phyloP scores from a whole-genome alignment of 2,113 vertebrate species.

The Herpetotheres cachinnans region DNA sequence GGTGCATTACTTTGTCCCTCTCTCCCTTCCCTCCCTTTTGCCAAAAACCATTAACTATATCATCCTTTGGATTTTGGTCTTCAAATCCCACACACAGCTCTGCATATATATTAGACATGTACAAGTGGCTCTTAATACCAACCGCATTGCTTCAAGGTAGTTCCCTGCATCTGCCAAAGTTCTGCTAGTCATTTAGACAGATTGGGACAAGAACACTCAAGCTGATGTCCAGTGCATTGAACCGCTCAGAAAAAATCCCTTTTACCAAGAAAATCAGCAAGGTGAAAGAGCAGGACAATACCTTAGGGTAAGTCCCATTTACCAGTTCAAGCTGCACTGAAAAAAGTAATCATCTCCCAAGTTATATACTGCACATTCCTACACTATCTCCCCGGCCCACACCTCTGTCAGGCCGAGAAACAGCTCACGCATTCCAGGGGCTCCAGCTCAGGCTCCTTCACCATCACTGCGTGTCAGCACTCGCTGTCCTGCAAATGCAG shows the following conservation, averaged over 20 bases:
- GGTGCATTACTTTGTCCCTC: background rate
- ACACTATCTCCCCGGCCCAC: background rate
- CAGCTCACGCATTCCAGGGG: background rate
- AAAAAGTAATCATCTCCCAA: background rate
- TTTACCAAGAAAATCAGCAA: background rate
- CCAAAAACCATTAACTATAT: background rate
- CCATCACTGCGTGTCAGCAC: background rate
- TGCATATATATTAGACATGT: background rate
- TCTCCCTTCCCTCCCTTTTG: background rate
- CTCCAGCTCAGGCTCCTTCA: background rate
- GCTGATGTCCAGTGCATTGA: accelerated
- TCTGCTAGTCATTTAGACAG: background rate
- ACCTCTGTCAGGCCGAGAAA: background rate
- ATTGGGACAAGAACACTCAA: background rate
- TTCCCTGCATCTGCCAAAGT: background rate
- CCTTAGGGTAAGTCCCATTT: background rate
- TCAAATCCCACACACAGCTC: background rate
- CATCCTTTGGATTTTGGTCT: background rate
- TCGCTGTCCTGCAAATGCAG: background rate
- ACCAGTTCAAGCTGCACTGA: background rate
- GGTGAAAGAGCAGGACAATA: background rate
- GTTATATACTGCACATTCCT: background rate
- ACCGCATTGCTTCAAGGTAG: background rate
- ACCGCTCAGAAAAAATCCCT: background rate
- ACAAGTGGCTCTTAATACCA: background rate